A percentile compares a stretch with the other conserved stretches of the same genome.
Evolutionary conservation across 2,113 vertebrate genomes (phyloP).

Genomic region (Ceyx melanurus): DNA sequence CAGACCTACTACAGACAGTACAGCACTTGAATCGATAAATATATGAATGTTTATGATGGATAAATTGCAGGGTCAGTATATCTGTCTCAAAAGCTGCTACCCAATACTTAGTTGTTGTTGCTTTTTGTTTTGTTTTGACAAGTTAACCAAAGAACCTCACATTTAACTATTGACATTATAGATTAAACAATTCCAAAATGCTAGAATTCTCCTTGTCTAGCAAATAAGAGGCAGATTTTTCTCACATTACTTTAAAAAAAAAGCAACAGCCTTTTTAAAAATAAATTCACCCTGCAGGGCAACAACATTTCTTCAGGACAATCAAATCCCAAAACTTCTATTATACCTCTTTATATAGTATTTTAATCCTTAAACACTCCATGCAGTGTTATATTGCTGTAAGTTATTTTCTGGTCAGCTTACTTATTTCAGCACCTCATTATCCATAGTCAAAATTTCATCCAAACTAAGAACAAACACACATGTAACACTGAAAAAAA

Average conservation of each 20-base stretch:
- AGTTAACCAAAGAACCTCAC: not conserved
- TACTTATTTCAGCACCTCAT: slow-evolving; percentile 48
- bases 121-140: not conserved
- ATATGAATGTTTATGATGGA: not conserved
- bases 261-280: not conserved
- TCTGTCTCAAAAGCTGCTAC: not conserved
- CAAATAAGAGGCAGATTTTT: not conserved
- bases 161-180: not conserved
- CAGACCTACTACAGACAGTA: not conserved
- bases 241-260: not conserved
- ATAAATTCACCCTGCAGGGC: not conserved
- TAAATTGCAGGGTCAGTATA: not conserved
- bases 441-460: slow-evolving; percentile 73
- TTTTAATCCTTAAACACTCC: not conserved
- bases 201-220: not conserved
- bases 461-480: slow-evolving; percentile 68
- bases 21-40: not conserved
- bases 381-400: not conserved
- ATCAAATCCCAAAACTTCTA: not conserved
- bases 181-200: not conserved
- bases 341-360: not conserved
- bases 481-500: slow-evolving; percentile 65
- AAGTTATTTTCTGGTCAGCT: slow-evolving; percentile 62
- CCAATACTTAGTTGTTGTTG: not conserved
- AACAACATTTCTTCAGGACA: not conserved